Evolutionary conservation across 2,888 invertebrate species (phyloP), one percentile per base, ranked within the genome.

Genomic region (Plusia festucae): DNA sequence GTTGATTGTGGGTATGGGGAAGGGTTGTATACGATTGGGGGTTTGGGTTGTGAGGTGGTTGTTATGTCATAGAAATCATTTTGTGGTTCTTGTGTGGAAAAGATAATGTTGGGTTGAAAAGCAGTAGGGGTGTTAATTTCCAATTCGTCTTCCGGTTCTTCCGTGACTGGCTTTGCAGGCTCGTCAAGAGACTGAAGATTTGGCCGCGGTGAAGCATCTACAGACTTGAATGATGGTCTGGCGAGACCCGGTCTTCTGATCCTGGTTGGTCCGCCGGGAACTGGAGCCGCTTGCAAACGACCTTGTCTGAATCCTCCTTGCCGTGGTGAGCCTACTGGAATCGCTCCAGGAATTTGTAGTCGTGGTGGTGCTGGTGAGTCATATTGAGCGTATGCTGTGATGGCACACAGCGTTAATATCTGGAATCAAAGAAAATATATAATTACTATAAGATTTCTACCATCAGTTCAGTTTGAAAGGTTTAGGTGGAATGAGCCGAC

Each of bases 311-410:
- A 94, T 70, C 87, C 95, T 56, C 89, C 92, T 85, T 86, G 93
- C 64, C 92, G 83, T 52, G 83, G 85, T 16, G 87, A 88, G 20
- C 94, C 94, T 53, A 96, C 56, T 9, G 93, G 89, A 22, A 96
- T 84, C 0, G 97, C 97, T 51, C 97, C 97, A 0, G 97, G 96
- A 74, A 97, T 96, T 81, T 93, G 95, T 18, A 97, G 89, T 81
- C 97, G 92, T 13, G 95, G 97, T n/a, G 97, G 97, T 62, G 94
- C 83, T 76, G 97, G 96, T 55, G 76, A 62, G 78, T 94, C 93
- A 89, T 90, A 94, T 88, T 95, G 95, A 66, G 95, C 95, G 83
- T 93, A 93, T 67, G 86, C 94, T 89, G 96, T 95, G 79, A 95
- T 95, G 76, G 90, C 90, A 85, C 93, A 95, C 89, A 94, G 91